Base-by-base conservation (phyloP, 1,140 invertebrate genomes). In the Popillia japonica region DNA sequence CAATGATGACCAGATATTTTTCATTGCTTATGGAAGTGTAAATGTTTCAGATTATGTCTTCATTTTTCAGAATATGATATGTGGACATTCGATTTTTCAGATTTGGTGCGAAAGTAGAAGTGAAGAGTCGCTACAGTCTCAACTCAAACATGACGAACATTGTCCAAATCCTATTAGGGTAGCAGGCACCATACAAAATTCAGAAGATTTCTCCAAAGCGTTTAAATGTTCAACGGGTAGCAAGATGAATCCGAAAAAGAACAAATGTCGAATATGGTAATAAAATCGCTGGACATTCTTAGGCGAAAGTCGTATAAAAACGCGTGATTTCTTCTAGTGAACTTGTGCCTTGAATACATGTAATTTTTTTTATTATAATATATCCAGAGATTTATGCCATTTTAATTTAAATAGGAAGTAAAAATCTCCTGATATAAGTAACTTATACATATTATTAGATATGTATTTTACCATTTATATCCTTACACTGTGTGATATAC, bases 21-120 rank as follows among this genome's bases (percentile, higher is more conserved):
- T 96, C 87, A 90, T 98, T 9, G 90, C 93, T n/a, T 96, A 93
- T 86, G 95, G 93, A 27, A 96, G 96, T 87, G 94, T 95, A 88
- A 74, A 74, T 55, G 41, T 10, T 6, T 72, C 7, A 40, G 9
- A 9, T 20, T 17, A 17, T 17, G 2, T 55, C 17, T 55, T 17
- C 3, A 55, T 22, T 40, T 14, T 27, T 34, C 27, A 2, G 27
- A 4, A 2, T 34, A 4, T 4, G 27, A 34, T 34, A 34, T 34
- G 27, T 2, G n/a, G n/a, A n/a, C n/a, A 76, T 11, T 80, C 23
- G n/a, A 17, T 40, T 75, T 27, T 55, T 78, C 83, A 95, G 93
- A 87, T 95, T 11, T 96, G 95, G 95, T 96, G 95, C 85, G 93
- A 94, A 76, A 87, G 90, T 0, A 89, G 90, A 10, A 92, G 92